A percentile compares a stretch with the other conserved stretches of the same genome.
These are phyloP conservation scores for Macquaria ambigua DNA, from an alignment of 2,113 vertebrate genomes.

Conservation along the genomic window DNA sequence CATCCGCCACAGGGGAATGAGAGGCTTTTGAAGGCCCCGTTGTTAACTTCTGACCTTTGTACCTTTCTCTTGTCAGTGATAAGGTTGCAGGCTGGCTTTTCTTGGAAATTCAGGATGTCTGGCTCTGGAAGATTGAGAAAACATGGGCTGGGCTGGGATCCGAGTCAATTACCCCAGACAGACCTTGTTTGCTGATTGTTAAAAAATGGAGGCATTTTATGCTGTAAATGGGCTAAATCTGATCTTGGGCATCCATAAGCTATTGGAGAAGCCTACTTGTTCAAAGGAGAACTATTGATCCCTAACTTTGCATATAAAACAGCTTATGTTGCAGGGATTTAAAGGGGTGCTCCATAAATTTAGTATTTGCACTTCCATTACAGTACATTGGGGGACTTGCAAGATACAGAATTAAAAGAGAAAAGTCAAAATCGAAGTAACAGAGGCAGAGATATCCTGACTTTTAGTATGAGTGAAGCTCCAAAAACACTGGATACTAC, in stretches of 20 bases:
- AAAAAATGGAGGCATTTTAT: neutral
- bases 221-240: neutral
- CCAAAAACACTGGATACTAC: neutral
- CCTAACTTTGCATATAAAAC: neutral
- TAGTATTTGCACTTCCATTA: neutral
- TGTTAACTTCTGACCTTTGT: slow-evolving; percentile 37
- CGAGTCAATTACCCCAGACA: neutral
- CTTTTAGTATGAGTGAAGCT: neutral
- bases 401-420: neutral
- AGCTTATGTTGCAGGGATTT: neutral
- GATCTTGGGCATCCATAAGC: neutral
- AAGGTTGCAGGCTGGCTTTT: neutral
- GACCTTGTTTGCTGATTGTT: neutral
- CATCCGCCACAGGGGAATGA: neutral
- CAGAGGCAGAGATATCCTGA: neutral
- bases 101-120: slow-evolving; percentile 19
- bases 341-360: neutral
- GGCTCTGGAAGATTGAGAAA: neutral
- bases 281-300: neutral
- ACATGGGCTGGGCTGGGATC: neutral
- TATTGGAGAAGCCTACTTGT: neutral
- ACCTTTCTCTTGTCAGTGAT: neutral
- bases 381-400: neutral
- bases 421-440: neutral
- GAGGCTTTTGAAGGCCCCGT: neutral